Base-by-base conservation (phyloP, 2,113 vertebrate genomes). In the Ochotona princeps region DNA sequence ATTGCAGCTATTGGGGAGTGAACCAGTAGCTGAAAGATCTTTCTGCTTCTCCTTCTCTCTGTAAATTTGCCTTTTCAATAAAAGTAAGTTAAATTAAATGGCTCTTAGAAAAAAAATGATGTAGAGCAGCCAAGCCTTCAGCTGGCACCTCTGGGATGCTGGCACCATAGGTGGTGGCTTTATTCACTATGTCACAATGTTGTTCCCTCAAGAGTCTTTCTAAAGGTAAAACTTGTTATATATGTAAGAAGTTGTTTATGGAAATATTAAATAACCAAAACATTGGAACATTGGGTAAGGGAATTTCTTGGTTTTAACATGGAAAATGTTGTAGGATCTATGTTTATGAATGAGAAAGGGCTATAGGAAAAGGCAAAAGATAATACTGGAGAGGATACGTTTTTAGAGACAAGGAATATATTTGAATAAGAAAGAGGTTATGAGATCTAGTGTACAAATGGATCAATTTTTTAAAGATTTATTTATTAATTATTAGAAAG, bases 291-390 rank as follows among this genome's bases (percentile, higher is more conserved):
- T 67, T 13, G 38, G 47, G 30, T 76, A 82, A 70, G 8, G 15
- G 23, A 70, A n/a, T 75, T 91, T 60, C 20, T 88, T 88, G 49
- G 3, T 35, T 93, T 87, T 90, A 75, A 20, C 20, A 66, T 51
- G 5, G 32, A 13, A 83, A 49, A 25, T 79, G 14, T 89, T 90
- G 51, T 5, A 30, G 47, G 30, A 83, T 90, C 8, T 94, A n/a
- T 67, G 18, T 80, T 95, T 89, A 35, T 93, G 49, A 82, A 73
- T 89, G 65, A 76, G 32, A 89, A 79, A 69, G 65, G 47, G 61
- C 63, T 86, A 32, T 51, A 86, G 54, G 28, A 74, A 83, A 32
- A 60, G 44, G 80, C 69, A 70, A 57, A 74, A 38, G 61, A n/a
- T 89, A 60, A 26, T 35, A 23, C 20, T 72, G 20, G 44, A 89